These are phyloP conservation scores for Minunthozetes semirufus DNA, from an alignment of 2,888 invertebrate species.

Conservation along the genomic window DNA sequence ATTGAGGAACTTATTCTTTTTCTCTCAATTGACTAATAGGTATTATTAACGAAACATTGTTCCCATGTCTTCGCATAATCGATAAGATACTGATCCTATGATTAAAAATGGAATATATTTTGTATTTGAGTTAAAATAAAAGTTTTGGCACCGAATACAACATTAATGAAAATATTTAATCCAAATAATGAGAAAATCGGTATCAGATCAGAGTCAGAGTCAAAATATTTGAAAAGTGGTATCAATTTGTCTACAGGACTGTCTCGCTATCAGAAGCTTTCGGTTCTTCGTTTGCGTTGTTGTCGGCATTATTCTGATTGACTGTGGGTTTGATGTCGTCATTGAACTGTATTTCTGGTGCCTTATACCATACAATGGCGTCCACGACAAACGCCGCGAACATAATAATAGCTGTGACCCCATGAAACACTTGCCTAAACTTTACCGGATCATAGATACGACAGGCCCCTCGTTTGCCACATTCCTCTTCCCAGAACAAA, in stretches of 20 bases:
- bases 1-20: no score
- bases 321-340: slow-evolving; percentile 50
- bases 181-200: background rate
- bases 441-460: slow-evolving; percentile 76
- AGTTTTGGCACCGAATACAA: background rate
- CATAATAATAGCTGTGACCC: slow-evolving; percentile 74
- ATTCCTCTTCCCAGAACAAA: slow-evolving; percentile 69
- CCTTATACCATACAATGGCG: slow-evolving; percentile 79
- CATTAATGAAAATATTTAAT: background rate
- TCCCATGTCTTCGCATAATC: no score
- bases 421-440: slow-evolving; percentile 75
- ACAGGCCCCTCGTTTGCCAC: slow-evolving; percentile 74
- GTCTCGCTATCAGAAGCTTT: background rate
- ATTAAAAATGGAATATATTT: no score
- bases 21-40: no score
- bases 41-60: no score
- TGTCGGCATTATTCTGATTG: background rate
- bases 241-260: background rate
- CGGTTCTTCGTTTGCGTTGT: background rate
- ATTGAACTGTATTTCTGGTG: slow-evolving; percentile 66
- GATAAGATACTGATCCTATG: no score
- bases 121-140: background rate
- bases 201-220: background rate
- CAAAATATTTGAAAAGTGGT: background rate
- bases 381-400: slow-evolving; percentile 81